Base-by-base conservation (phyloP, 2,113 vertebrate genomes). In the Ranitomeya imitator region DNA sequence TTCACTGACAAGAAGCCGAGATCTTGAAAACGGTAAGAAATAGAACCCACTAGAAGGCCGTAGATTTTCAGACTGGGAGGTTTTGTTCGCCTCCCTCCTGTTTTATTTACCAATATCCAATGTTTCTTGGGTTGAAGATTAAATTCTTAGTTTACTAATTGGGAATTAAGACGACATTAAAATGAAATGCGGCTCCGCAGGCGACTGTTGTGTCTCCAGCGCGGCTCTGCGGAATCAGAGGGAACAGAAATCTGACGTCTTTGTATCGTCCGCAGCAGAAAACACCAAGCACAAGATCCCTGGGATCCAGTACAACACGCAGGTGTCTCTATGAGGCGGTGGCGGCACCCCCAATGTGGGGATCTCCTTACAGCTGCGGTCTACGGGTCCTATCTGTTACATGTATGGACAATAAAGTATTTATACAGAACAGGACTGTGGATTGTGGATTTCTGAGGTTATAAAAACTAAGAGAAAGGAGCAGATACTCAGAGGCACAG, bases 321-420 rank as follows among this genome's bases (percentile, higher is more conserved):
- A 71, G 65, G 65, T 84, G 12, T 71, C 82, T 10, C 9, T 69
- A 9, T 81, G 65, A 84, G 18, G n/a, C 10, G 0, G n/a, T n/a
- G n/a, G 45, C n/a, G 7, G 21, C 54, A 11, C 77, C 23, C 60
- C 80, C 57, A 61, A 18, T 81, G 57, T 81, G 23, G 10, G 13
- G 79, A 21, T n/a, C 8, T 4, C 15, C 14, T 80, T 60, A 59
- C 54, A 59, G 14, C 18, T 14, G 15, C 21, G 0, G 79, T 60
- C 55, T 37, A n/a, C 54, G n/a, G 26, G 14, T 79, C 21, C 15
- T 55, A 55, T 79, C 7, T 55, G 73, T 54, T n/a, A 45, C n/a
- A 76, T 52, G 37, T 52, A 76, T 61, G 23, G 37, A 37, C 37
- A 81, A 81, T 81, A 81, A 81, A 81, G 79, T 81, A 60, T 81